Base-by-base conservation (phyloP, 2,113 vertebrate species). In the Sakesphorus luctuosus region DNA sequence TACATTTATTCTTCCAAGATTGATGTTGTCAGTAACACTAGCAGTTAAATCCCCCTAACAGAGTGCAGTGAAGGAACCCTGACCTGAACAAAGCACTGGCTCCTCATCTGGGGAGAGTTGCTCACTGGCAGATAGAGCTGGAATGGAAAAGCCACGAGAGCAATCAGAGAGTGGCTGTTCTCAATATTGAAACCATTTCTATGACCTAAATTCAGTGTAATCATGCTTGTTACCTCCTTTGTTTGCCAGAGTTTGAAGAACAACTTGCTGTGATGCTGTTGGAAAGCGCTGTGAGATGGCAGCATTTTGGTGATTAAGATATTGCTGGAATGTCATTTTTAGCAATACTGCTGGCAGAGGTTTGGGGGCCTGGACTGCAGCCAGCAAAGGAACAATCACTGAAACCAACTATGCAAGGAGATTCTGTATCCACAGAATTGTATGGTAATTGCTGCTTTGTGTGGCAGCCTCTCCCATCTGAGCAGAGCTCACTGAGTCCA, bases 301-400 rank as follows among this genome's bases (percentile, higher is more conserved):
- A 87, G 49, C 14, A 2, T 93, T 96, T 36, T 28, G 71, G 66
- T 72, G 52, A 84, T 90, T 24, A 58, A 90, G 65, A 74, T 84
- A 78, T 33, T 95, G 83, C 76, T 92, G 76, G 50, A 75, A 68
- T 78, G 81, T 90, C 43, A 23, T 77, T 86, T 96, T 90, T 82
- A 86, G 82, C 88, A 86, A 59, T 80, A 50, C 17, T 88, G 3
- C 86, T 94, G 93, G 87, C 92, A 94, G 31, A 23, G 66, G 36
- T 89, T 87, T 92, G 44, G 47, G 78, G 90, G 44, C 24, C 69
- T 95, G 93, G 88, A 10, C 55, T 66, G 28, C 23, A 75, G 72
- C 85, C 96, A 95, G 76, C 46, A 81, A 93, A 72, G n/a, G 77
- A 95, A 91, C 82, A 86, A 36, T 84, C 10, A 0, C n/a, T 52